Evolutionary conservation across 2,888 invertebrate genomes (phyloP).

Genomic region (Empis stercorea): DNA sequence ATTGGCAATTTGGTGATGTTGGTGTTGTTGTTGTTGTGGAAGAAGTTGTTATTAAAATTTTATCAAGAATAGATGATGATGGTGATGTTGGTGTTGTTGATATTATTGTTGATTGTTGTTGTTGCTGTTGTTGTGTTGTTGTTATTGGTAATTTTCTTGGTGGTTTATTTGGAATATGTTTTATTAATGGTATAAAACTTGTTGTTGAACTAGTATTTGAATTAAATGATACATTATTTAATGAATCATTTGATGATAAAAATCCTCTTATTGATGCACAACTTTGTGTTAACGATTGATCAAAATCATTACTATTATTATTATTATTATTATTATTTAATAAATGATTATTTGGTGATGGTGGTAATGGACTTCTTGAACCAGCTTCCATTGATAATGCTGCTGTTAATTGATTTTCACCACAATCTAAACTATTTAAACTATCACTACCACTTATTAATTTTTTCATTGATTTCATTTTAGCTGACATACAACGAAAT

Average conservation of each 20-base stretch:
- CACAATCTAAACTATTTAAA: constrained; percentile 50
- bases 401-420: constrained; percentile 61
- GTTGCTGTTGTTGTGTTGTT: background rate
- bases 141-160: constrained; percentile 27
- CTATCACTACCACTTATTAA: constrained; percentile 59
- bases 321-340: too few relatives aligned
- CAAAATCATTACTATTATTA: constrained; percentile 27
- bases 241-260: constrained; percentile 30
- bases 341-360: constrained; percentile 40
- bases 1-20: constrained; percentile 4
- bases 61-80: constrained; percentile 11
- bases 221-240: constrained; percentile 26
- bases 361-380: constrained; percentile 67
- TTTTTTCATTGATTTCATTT: constrained; percentile 81
- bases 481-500: constrained; percentile 64
- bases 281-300: constrained; percentile 30
- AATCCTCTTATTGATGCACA: constrained; percentile 28
- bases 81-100: constrained; percentile 13
- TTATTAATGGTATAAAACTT: constrained; percentile 10
- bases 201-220: constrained; percentile 12
- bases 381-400: constrained; percentile 68
- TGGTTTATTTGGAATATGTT: constrained; percentile 33
- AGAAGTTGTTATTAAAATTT: constrained; percentile 8
- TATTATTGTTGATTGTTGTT: constrained; percentile 10
- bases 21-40: constrained; percentile 1